Percentiles rank a stretch among this genome's conserved stretches.
Conservation (phyloP, 2,797 vertebrate species). For the Halcyon smyrnensis region DNA sequence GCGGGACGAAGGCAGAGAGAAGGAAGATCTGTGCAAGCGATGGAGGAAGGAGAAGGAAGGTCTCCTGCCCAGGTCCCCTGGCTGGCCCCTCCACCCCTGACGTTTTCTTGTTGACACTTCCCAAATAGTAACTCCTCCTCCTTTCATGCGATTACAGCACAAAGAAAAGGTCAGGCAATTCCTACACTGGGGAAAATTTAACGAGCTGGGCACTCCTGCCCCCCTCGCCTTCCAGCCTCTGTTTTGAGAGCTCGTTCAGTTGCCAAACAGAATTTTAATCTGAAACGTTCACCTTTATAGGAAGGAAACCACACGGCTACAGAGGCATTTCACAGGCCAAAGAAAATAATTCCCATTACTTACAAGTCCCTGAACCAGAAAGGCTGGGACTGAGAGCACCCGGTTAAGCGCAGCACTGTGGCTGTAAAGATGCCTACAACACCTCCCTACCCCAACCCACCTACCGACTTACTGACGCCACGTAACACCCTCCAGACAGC, state of each 20-base stretch:
- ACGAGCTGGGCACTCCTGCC: neutral
- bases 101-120: neutral
- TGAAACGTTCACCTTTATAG: constrained; percentile 48
- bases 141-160: neutral
- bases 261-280: constrained; percentile 62
- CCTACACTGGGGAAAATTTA: neutral
- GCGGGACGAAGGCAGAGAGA: neutral
- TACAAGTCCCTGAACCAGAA: neutral
- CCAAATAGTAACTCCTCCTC: neutral
- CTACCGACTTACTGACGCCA: neutral
- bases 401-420: neutral
- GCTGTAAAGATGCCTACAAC: neutral
- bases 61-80: neutral
- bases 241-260: neutral
- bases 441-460: neutral
- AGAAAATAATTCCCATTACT: constrained; percentile 52
- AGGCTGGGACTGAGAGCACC: neutral
- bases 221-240: constrained; percentile 2
- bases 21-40: neutral
- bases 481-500: neutral
- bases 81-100: neutral
- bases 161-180: constrained; percentile 34
- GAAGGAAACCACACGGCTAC: constrained; percentile 46
- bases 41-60: neutral
- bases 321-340: constrained; percentile 45